Evolutionary conservation across 2,113 vertebrate genomes (phyloP), one percentile per base, ranked within the genome.

Genomic region (Taxidea taxus): DNA sequence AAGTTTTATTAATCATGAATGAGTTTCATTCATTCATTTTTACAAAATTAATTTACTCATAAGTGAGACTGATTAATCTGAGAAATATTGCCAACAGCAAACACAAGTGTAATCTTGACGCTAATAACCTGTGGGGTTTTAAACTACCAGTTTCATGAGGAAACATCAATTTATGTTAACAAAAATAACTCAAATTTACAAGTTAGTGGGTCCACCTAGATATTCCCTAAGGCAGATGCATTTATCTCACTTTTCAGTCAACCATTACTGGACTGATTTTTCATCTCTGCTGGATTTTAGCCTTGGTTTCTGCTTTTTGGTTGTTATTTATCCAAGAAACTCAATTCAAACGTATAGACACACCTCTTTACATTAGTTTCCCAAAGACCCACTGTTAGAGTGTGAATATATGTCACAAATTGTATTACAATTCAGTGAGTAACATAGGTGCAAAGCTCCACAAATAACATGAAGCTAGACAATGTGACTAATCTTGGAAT

Each of bases 61-160:
- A 91, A 77, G 18, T 34, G 15, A 95, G 16, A 70, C 13, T 91
- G 44, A 86, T 92, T 89, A 68, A 95, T 89, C 9, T 91, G n/a
- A 77, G 31, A 94, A 82, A 75, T 4, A 7, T 88, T 90, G 49
- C 31, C 58, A 70, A 70, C 10, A n/a, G 7, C 16, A 86, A 81
- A 49, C 7, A 27, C 12, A n/a, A 75, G 12, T 42, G 7, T 56
- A 86, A 81, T 54, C 31, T 34, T 39, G 13, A 82, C 4, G 29
- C 7, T 29, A 62, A 16, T 39, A 31, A 31, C 20, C 44, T 49
- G 1, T 70, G 37, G 11, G 42, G 23, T 81, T 94, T 85, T 42
- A 92, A 82, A 88, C 85, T 29, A 88, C 7, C 2, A 95, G 14
- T 3, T 81, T 54, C 56, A 14, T 49, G 16, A 68, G n/a, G 13